Percentiles rank a stretch among this genome's conserved stretches.
Conservation (phyloP, 2,888 invertebrate species). For the Ectemnius continuus region DNA sequence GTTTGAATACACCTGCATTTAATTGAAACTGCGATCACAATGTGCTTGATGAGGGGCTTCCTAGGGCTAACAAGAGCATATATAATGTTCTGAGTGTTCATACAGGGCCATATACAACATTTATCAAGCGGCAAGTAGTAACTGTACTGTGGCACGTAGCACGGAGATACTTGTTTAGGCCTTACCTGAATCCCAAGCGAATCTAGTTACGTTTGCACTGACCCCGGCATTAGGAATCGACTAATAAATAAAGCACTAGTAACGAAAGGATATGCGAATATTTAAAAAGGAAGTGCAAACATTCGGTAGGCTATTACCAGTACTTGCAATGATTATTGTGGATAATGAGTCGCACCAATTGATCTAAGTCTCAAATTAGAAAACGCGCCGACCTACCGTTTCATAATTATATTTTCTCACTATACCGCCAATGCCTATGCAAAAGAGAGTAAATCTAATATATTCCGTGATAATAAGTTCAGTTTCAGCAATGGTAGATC, state of each 20-base stretch:
- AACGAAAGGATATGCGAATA: neutral
- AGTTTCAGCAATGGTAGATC: too few species aligned
- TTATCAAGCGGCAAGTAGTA: conserved; percentile 56
- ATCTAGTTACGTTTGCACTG: conserved; percentile 42
- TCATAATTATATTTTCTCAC: too few species aligned
- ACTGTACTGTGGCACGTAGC: conserved; percentile 28
- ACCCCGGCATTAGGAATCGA: conserved; percentile 22
- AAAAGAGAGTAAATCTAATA: too few species aligned
- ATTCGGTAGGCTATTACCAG: conserved; percentile 20
- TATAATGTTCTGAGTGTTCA: too few species aligned
- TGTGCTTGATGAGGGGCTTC: conserved; percentile 68
- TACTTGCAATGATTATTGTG: conserved; percentile 28
- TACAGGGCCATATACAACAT: conserved; percentile 31
- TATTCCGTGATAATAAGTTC: too few species aligned
- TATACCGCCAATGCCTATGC: too few species aligned
- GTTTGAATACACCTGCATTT: conserved; percentile 22
- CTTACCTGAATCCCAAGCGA: conserved; percentile 45
- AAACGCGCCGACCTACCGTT: too few species aligned
- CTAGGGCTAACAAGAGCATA: conserved; percentile 27
- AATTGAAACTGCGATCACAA: conserved; percentile 65
- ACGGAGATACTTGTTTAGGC: conserved; percentile 42
- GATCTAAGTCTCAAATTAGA: too few species aligned
- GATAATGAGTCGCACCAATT: too few species aligned
- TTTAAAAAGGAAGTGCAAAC: conserved; percentile 33
- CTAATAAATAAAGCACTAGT: too few species aligned